Percentiles rank a stretch among this genome's conserved stretches.
phyloP scores from a whole-genome alignment of 37 sponge, comb jelly and placozoan genomes.

The Chondrosia reniformis region DNA sequence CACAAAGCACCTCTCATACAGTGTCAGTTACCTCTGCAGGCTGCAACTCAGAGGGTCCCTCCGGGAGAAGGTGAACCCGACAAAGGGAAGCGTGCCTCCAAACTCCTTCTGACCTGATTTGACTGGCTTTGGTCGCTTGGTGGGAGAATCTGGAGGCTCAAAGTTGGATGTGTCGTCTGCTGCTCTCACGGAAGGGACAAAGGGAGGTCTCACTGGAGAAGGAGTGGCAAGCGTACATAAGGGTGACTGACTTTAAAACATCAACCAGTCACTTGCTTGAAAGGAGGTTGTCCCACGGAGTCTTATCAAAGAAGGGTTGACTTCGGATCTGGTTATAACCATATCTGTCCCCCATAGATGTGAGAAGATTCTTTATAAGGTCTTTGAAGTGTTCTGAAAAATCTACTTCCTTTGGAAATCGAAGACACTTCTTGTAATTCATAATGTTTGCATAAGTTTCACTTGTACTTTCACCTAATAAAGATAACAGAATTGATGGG shows the following conservation, averaged over 20 bases:
- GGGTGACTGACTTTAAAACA: background rate
- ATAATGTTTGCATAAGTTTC: constrained; percentile 89
- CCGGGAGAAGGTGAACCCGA: constrained; percentile 86
- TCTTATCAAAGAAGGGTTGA: constrained; percentile 67
- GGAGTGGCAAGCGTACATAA: background rate
- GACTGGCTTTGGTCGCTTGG: background rate
- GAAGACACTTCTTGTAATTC: constrained; percentile 69
- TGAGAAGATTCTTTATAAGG: constrained; percentile 63
- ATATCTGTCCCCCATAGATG: constrained; percentile 28
- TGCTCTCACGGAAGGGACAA: constrained; percentile 54
- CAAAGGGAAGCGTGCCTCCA: constrained; percentile 75
- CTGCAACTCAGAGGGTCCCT: no score
- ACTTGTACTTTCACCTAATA: constrained; percentile 69
- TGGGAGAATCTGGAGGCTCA: constrained; percentile 48
- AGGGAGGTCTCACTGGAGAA: constrained; percentile 61
- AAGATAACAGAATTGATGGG: no score
- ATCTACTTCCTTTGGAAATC: constrained; percentile 63
- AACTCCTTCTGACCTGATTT: constrained; percentile 42
- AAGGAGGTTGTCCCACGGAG: constrained; percentile 55
- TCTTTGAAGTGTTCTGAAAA: constrained; percentile 33
- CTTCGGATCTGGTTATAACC: constrained; percentile 48
- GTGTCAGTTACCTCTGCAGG: background rate
- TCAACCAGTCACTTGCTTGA: constrained; percentile 19
- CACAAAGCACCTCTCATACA: no score
- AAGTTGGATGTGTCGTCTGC: constrained; percentile 83